A percentile compares a stretch with the other conserved stretches of the same genome.
phyloP scores from a whole-genome alignment of 1,140 invertebrate genomes.

The Probaryconus sp. region DNA sequence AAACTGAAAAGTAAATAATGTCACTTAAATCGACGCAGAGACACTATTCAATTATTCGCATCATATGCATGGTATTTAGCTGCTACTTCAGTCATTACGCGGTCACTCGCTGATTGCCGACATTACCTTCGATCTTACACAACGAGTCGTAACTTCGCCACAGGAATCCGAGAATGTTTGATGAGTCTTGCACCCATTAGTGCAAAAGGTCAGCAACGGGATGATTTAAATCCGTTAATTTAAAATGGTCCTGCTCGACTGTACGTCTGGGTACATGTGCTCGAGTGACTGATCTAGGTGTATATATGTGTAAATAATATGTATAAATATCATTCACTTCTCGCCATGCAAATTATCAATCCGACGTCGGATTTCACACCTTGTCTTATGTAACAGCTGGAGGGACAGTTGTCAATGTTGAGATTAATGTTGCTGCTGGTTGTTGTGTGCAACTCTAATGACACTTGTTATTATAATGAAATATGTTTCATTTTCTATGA shows the following conservation, averaged over 20 bases:
- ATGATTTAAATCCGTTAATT: conserved; percentile 59
- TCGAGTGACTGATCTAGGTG: conserved; percentile 50
- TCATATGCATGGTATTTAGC: conserved; percentile 61
- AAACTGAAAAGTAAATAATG: conserved; percentile 46
- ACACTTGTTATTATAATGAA: no score
- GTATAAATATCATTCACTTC: conserved; percentile 47
- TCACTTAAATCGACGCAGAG: conserved; percentile 32
- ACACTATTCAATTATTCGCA: conserved; percentile 58
- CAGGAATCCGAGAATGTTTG: conserved; percentile 60
- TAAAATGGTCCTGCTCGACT: conserved; percentile 54
- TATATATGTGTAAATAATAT: conserved; percentile 19
- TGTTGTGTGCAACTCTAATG: no score
- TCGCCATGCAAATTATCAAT: conserved; percentile 49
- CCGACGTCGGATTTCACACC: no score
- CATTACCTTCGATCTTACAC: conserved; percentile 63
- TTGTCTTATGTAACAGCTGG: no score
- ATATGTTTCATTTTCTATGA: no score
- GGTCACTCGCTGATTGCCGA: conserved; percentile 60
- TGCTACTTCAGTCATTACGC: conserved; percentile 60
- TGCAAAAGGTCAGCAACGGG: conserved; percentile 57
- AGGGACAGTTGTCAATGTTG: no score
- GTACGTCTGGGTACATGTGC: conserved; percentile 55
- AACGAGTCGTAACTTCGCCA: conserved; percentile 57
- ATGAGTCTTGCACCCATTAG: conserved; percentile 58
- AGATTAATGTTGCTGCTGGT: no score